Evolutionary conservation across 2,888 invertebrate species (phyloP), one percentile per base, ranked within the genome.

Genomic region (Nymphalis c-album): DNA sequence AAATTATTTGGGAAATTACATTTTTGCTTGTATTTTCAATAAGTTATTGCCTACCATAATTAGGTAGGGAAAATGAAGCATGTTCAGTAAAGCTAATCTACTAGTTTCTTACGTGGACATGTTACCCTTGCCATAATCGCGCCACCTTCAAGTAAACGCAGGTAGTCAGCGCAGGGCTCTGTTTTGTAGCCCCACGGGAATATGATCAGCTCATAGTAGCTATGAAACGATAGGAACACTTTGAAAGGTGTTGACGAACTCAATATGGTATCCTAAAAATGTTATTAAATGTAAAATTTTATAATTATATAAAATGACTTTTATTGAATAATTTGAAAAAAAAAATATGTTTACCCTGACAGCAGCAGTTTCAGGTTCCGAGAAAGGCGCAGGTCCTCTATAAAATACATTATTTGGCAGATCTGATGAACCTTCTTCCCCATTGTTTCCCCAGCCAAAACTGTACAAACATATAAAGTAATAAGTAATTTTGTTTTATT

Each of bases 281-380:
- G 2, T 40, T 40, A 40, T 40, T 40, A 40, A 40, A 13, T 13
- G 13, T 40, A 40, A 40, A 40, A 40, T 10, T 13, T 40, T 40
- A 8, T 40, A 4, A 40, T 40, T 13, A 40, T 13, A 4, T 13
- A 13, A 13, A 40, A 4, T 40, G 10, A 40, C 4, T 13, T 40
- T 40, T 40, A 40, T 13, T 40, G 2, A 13, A 13, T 40, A 4
- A 13, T 40, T 40, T 40, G 4, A 40, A 7, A 16, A 18, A 16
- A 22, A 46, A 65, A 40, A 13, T 40, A n/a, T 46, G 60, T 67
- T 77, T 77, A 92, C 93, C 75, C 89, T 82, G 5, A 92, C 94
- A 46, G 97, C 95, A 69, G 92, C 90, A 0, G 96, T 94, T 91
- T 98, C 98, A 0, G 97, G 97, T 86, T 98, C 98, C 0, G 98